Conservation (phyloP, 2,113 vertebrate genomes). For the Myanophis thanlyinensis region DNA sequence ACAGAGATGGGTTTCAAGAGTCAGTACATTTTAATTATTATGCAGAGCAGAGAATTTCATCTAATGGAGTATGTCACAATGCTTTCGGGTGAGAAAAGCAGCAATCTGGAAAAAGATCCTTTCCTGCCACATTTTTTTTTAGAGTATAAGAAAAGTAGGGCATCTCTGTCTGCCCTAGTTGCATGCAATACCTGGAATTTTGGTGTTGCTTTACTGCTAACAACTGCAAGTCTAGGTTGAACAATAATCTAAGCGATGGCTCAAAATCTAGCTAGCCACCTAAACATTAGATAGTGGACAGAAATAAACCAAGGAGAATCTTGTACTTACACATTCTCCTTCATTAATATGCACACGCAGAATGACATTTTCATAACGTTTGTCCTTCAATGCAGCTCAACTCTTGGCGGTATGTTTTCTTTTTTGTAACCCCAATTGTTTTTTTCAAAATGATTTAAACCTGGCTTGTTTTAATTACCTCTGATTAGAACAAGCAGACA, state of each 20-base stretch:
- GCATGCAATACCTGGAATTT: not conserved
- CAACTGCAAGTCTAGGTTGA: not conserved
- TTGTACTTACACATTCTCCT: not conserved
- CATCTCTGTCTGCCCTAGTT: not conserved
- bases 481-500: not conserved
- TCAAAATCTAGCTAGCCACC: not conserved
- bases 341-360: not conserved
- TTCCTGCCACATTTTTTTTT: not conserved
- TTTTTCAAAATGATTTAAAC: not conserved
- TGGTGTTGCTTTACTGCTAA: not conserved
- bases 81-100: not conserved
- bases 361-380: not conserved
- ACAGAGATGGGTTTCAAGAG: not conserved
- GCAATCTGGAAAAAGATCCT: not conserved
- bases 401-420: not conserved
- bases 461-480: not conserved
- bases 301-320: not conserved
- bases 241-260: not conserved
- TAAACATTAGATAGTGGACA: not conserved
- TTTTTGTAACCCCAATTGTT: not conserved
- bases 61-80: not conserved
- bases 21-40: not conserved
- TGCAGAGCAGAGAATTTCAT: not conserved
- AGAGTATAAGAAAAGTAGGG: not conserved
- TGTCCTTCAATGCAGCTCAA: not conserved